Base-by-base conservation (phyloP, 92 coral and sea anemone genomes). In the Epizoanthus stellaris region DNA sequence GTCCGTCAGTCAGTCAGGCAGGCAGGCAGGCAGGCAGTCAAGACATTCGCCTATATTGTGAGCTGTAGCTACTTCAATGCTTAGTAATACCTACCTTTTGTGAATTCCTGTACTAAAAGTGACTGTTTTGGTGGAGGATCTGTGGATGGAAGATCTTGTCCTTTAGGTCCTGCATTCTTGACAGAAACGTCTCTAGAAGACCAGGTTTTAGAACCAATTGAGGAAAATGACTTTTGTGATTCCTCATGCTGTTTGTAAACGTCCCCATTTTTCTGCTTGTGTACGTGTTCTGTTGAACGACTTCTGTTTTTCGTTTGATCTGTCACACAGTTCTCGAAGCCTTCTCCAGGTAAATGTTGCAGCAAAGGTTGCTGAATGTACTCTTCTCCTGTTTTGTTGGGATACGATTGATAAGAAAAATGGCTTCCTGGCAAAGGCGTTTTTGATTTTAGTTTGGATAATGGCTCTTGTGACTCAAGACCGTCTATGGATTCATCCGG, bases 41-140 rank as follows among this genome's bases (percentile, higher is more conserved):
- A 30, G 36, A 30, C 0, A 30, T 30, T 30, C 2, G 36, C 36
- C 49, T 45, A 45, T 45, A 11, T 5, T 49, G 13, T 8, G 8
- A 49, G 13, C 54, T 49, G 54, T 49, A 49, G 54, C 54, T 49
- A 5, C 13, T 49, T 49, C 54, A 49, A 49, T 49, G 12, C 10
- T 49, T 6, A 49, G 11, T 5, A 5, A 59, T 39, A 42, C 40
- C 3, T 77, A 77, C 82, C 82, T 60, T 77, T 77, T 40, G 42
- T 56, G 42, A 77, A 40, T 21, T 77, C 70, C 15, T 60, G 59
- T 11, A 36, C 59, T 11, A 77, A 36, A 38, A 77, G 12, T 56
- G 82, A 77, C 40, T 61, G 82, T 23, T 60, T 77, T 9, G 82
- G 82, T 17, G 13, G 40, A 36, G 54, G 40, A 1, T 62, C 82